Conservation (phyloP, 2,888 invertebrate genomes). For the Onthophagus sagittarius region DNA sequence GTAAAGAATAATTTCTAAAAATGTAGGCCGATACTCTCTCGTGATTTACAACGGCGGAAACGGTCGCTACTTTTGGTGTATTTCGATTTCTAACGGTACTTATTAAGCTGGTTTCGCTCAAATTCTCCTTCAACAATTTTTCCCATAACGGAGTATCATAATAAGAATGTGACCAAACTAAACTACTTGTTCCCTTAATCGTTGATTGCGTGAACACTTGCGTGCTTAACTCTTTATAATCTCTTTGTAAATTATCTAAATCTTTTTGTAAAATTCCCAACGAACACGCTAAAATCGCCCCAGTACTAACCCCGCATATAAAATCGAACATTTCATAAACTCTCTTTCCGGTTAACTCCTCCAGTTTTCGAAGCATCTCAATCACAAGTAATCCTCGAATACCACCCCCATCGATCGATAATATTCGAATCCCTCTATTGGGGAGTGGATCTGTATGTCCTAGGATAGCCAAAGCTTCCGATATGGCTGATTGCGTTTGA, state of each 20-base stretch:
- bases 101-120: conserved; percentile 61
- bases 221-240: conserved; percentile 58
- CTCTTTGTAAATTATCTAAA: conserved; percentile 57
- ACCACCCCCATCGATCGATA: conserved; percentile 89
- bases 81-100: conserved; percentile 53
- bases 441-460: conserved; percentile 68
- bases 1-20: conserved; percentile 80
- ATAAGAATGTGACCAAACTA: conserved; percentile 84
- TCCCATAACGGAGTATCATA: conserved; percentile 86
- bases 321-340: conserved; percentile 83
- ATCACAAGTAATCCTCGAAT: conserved; percentile 83
- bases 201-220: conserved; percentile 65
- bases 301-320: conserved; percentile 80
- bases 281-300: conserved; percentile 74
- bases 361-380: conserved; percentile 74
- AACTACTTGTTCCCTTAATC: conserved; percentile 66
- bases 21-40: conserved; percentile 69
- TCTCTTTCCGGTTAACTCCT: conserved; percentile 62
- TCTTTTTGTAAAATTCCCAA: conserved; percentile 58
- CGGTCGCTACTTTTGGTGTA: conserved; percentile 63
- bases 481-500: conserved; percentile 42
- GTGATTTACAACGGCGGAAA: conserved; percentile 77
- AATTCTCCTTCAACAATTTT: conserved; percentile 62
- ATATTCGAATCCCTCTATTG: conserved; percentile 71
- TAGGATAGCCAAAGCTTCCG: conserved; percentile 62